These are phyloP conservation scores for Leucoraja ocellata DNA, from an alignment of 2,797 vertebrate genomes.

Conservation along the genomic window DNA sequence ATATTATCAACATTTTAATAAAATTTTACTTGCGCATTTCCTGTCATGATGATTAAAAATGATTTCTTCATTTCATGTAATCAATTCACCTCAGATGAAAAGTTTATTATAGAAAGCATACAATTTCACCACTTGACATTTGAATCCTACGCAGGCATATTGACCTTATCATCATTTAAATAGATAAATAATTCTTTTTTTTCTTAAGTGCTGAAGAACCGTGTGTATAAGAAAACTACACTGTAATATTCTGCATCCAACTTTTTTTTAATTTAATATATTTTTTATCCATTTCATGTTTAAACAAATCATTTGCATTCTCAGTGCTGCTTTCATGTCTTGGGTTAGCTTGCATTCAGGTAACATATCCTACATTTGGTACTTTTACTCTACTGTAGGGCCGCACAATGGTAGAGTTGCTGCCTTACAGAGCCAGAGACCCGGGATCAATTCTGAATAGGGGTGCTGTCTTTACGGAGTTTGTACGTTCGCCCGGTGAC, in stretches of 20 bases:
- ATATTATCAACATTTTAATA: background rate
- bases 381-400: background rate
- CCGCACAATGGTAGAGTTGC: no score
- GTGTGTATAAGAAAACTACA: background rate
- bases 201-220: no score
- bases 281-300: background rate
- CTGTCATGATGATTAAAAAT: background rate
- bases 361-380: background rate
- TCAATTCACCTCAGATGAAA: background rate
- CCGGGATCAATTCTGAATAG: no score
- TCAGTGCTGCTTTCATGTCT: background rate
- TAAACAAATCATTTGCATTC: background rate
- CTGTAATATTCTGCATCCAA: slow-evolving; percentile 1
- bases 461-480: no score
- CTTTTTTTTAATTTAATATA: background rate
- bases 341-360: background rate
- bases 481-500: no score
- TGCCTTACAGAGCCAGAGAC: no score
- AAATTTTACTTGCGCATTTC: background rate
- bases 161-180: no score
- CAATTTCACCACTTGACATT: background rate
- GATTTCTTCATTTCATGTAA: background rate
- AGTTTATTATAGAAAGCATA: background rate
- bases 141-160: background rate
- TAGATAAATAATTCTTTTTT: no score